Conservation (phyloP, 2,888 invertebrate genomes). For the Drosophila koepferae region DNA sequence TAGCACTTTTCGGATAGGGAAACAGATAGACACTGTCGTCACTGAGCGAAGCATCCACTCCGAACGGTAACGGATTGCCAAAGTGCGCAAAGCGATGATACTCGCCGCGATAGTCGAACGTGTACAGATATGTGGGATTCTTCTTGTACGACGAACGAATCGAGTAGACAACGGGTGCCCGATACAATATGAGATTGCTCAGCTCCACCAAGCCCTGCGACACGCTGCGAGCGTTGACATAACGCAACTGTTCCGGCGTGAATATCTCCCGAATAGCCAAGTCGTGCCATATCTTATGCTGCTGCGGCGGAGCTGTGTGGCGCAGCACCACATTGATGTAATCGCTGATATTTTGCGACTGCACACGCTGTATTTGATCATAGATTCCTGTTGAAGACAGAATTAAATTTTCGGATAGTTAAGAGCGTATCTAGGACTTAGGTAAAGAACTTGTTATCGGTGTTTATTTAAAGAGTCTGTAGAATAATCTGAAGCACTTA, state of each 20-base stretch:
- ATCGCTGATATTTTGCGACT: slow-evolving; percentile 77
- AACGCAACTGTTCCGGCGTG: slow-evolving; percentile 60
- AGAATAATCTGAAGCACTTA: slow-evolving; percentile 59
- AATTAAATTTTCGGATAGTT: background rate
- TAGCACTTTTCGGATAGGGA: slow-evolving; percentile 83
- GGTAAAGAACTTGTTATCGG: background rate
- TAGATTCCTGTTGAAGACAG: slow-evolving; percentile 72
- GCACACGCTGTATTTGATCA: slow-evolving; percentile 66
- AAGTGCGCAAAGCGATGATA: slow-evolving; percentile 83
- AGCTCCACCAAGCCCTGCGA: slow-evolving; percentile 80
- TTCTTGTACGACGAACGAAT: slow-evolving; percentile 73
- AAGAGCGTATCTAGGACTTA: background rate
- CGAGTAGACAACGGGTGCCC: slow-evolving; percentile 81
- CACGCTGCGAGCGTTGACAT: slow-evolving; percentile 54
- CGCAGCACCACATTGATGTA: slow-evolving; percentile 81
- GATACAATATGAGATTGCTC: slow-evolving; percentile 81
- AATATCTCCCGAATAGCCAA: slow-evolving; percentile 82
- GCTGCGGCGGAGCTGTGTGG: slow-evolving; percentile 74
- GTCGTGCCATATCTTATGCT: slow-evolving; percentile 75
- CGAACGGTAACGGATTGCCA: slow-evolving; percentile 83
- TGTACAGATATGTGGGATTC: slow-evolving; percentile 85
- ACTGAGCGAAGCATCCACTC: slow-evolving; percentile 87
- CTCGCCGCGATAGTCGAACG: slow-evolving; percentile 86
- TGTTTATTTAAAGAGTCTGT: background rate
- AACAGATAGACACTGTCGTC: slow-evolving; percentile 88